Percentiles rank a stretch among this genome's conserved stretches.
Evolutionary conservation across 2,113 vertebrate genomes (phyloP).

Genomic region (Xiphias gladius): DNA sequence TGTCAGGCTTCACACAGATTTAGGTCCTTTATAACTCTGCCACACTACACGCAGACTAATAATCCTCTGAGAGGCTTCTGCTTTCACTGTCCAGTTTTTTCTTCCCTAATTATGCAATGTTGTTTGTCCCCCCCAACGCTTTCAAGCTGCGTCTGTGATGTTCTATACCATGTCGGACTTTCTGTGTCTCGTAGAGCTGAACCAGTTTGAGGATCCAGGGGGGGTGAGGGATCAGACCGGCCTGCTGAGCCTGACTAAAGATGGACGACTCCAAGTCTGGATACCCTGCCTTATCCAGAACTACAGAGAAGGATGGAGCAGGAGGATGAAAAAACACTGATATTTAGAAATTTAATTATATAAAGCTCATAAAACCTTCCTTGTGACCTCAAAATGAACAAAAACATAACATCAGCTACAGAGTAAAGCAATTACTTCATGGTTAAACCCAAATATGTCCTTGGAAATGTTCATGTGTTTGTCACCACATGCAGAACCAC

Average conservation of each 20-base stretch:
- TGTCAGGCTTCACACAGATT: too few relatives aligned
- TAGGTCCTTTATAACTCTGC: too few relatives aligned
- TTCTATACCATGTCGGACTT: conserved; percentile 86
- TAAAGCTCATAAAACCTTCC: too few relatives aligned
- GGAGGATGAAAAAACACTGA: not conserved
- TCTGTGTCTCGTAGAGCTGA: conserved; percentile 90
- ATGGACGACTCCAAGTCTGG: conserved; percentile 88
- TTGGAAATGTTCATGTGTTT: not conserved
- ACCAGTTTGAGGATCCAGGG: conserved; percentile 91
- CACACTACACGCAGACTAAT: too few relatives aligned
- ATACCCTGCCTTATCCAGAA: conserved; percentile 88
- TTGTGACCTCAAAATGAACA: too few relatives aligned
- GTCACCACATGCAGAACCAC: not conserved
- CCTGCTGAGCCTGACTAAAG: conserved; percentile 81
- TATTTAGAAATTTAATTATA: not conserved
- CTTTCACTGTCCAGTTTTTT: not conserved
- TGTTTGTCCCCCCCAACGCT: too few relatives aligned
- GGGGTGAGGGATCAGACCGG: conserved; percentile 86
- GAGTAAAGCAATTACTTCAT: too few relatives aligned
- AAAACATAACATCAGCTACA: too few relatives aligned
- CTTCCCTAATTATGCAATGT: too few relatives aligned
- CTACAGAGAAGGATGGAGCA: conserved; percentile 34
- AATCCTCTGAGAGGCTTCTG: too few relatives aligned
- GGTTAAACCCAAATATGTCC: not conserved
- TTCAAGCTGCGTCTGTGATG: not conserved